Conservation (phyloP, 2,797 vertebrate genomes). For the Betta splendens region DNA sequence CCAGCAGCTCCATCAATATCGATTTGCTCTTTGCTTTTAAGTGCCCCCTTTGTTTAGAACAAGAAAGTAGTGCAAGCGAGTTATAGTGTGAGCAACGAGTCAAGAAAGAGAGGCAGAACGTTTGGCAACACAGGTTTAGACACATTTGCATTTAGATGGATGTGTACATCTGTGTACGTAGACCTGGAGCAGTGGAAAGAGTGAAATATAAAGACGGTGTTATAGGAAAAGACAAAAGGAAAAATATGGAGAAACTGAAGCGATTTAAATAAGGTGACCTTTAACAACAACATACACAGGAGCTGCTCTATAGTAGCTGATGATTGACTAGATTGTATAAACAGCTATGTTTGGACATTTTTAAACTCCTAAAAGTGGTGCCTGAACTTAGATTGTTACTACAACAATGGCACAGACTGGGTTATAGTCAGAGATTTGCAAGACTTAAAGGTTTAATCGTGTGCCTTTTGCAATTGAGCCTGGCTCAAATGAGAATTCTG, state of each 20-base stretch:
- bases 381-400: no score
- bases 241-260: background rate
- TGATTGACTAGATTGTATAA: no score
- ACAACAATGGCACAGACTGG: no score
- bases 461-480: no score
- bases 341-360: no score
- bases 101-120: constrained; percentile 17
- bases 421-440: no score
- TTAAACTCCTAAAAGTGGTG: no score
- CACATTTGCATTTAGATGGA: constrained; percentile 87
- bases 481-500: no score
- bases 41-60: constrained; percentile 53
- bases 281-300: background rate
- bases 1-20: constrained; percentile 18
- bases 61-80: constrained; percentile 29
- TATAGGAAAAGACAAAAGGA: background rate
- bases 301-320: no score
- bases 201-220: constrained; percentile 9
- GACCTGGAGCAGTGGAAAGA: constrained; percentile 17
- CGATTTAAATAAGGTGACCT: background rate
- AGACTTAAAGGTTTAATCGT: no score
- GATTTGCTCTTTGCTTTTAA: constrained; percentile 40
- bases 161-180: constrained; percentile 75
- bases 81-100: constrained; percentile 6
- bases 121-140: constrained; percentile 59